Conservation (phyloP, 2,888 invertebrate species). For the Sceliomorpha sp. region DNA sequence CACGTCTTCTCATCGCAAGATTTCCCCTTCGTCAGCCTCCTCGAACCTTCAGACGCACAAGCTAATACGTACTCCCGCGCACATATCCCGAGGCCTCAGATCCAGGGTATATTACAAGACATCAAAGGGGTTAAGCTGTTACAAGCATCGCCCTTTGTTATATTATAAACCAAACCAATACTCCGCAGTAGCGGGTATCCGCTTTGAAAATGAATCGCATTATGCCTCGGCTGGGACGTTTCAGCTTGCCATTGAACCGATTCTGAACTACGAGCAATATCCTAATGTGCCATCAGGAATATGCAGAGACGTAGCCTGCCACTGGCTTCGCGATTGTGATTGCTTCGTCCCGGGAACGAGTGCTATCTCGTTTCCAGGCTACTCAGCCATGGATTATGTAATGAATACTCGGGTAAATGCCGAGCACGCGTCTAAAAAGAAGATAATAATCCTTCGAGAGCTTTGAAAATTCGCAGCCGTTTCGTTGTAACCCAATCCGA, state of each 20-base stretch:
- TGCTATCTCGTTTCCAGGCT: constrained; percentile 6
- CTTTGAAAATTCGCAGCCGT: too few species aligned
- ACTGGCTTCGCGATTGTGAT: constrained; percentile 14
- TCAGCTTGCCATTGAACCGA: constrained; percentile 15
- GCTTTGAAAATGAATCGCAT: constrained; percentile 29
- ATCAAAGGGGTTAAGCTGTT: too few species aligned
- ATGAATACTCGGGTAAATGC: constrained; percentile 1
- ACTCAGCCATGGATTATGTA: constrained; percentile 9
- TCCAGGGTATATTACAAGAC: too few species aligned
- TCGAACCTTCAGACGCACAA: too few species aligned
- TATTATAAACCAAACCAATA: constrained; percentile 1
- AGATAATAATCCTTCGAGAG: background rate
- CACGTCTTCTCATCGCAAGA: too few species aligned
- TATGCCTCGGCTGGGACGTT: constrained; percentile 14
- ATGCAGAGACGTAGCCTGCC: constrained; percentile 30
- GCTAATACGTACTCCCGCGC: too few species aligned
- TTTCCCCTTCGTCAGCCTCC: too few species aligned
- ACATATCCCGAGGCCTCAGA: too few species aligned
- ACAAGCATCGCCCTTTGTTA: constrained; percentile 4
- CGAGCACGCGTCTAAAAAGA: background rate
- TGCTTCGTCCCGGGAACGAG: constrained; percentile 7
- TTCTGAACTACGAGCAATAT: constrained; percentile 20
- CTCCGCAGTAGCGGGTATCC: constrained; percentile 10
- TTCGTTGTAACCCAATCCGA: too few species aligned
- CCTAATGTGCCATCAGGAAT: constrained; percentile 37